A percentile compares a stretch with the other conserved stretches of the same genome.
Evolutionary conservation across 2,888 invertebrate genomes (phyloP).

Genomic region (Portevinia maculata): DNA sequence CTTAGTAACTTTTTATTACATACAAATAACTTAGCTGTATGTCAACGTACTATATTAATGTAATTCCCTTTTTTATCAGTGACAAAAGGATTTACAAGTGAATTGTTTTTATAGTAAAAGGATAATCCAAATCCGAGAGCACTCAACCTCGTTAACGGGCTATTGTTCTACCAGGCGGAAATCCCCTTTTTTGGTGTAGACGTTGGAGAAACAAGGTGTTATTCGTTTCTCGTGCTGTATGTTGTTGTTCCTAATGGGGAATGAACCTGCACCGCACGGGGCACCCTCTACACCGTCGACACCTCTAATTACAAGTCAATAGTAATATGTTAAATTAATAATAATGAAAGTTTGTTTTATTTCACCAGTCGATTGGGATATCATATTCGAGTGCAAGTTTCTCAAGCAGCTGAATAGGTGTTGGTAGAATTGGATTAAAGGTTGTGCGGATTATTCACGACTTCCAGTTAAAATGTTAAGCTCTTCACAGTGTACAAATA

Average conservation of each 20-base stretch:
- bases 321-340: conserved; percentile 57
- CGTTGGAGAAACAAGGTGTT: no score
- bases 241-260: no score
- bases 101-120: no score
- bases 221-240: no score
- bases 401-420: conserved; percentile 84
- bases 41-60: conserved; percentile 31
- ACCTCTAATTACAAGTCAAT: no score
- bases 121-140: no score
- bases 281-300: no score
- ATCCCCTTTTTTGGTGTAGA: no score
- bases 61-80: conserved; percentile 29
- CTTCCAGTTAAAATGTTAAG: conserved; percentile 84
- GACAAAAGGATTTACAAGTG: conserved; percentile 59
- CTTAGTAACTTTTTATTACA: conserved; percentile 59
- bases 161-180: no score
- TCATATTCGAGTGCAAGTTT: conserved; percentile 77
- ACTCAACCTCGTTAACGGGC: no score
- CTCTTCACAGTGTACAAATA: conserved; percentile 84
- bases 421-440: conserved; percentile 85
- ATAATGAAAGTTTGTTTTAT: conserved; percentile 21
- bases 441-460: conserved; percentile 83
- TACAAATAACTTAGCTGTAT: conserved; percentile 49
- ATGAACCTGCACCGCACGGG: no score
- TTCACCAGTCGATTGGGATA: conserved; percentile 76